Evolutionary conservation across 2,888 invertebrate genomes (phyloP).

Genomic region (Eledona agricola): DNA sequence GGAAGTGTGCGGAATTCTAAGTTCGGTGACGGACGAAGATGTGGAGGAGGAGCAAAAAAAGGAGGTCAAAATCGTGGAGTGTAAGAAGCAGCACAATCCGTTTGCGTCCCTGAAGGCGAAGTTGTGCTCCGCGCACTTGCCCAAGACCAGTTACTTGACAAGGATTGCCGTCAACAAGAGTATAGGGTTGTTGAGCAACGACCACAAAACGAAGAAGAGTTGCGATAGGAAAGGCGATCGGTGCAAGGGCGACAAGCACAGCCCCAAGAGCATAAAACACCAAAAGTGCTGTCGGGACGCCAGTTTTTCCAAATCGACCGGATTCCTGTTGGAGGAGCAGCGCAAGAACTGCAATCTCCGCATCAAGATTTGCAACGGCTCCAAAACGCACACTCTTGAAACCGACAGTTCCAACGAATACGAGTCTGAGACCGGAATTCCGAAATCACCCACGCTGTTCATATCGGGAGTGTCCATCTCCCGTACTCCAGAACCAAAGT

Average conservation of each 20-base stretch:
- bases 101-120: constrained; percentile 61
- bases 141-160: constrained; percentile 60
- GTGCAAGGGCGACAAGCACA: constrained; percentile 54
- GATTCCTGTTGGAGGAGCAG: constrained; percentile 57
- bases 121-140: constrained; percentile 62
- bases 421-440: constrained; percentile 68
- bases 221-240: constrained; percentile 44
- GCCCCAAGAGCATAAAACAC: constrained; percentile 53
- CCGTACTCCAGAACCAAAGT: constrained; percentile 65
- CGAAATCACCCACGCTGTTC: constrained; percentile 67
- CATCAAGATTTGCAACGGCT: constrained; percentile 60
- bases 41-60: constrained; percentile 52
- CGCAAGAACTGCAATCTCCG: constrained; percentile 55
- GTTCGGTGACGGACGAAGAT: constrained; percentile 56
- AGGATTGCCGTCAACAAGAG: constrained; percentile 62
- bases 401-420: constrained; percentile 66
- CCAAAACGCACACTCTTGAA: constrained; percentile 57
- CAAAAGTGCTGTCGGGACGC: constrained; percentile 50
- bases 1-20: constrained; percentile 64
- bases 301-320: constrained; percentile 60
- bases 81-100: constrained; percentile 58
- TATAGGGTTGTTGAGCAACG: constrained; percentile 56
- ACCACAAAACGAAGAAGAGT: constrained; percentile 50
- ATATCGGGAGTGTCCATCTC: constrained; percentile 69
- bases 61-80: constrained; percentile 58